phyloP scores from a whole-genome alignment of 2,888 invertebrate genomes.

The Lithophane socia region DNA sequence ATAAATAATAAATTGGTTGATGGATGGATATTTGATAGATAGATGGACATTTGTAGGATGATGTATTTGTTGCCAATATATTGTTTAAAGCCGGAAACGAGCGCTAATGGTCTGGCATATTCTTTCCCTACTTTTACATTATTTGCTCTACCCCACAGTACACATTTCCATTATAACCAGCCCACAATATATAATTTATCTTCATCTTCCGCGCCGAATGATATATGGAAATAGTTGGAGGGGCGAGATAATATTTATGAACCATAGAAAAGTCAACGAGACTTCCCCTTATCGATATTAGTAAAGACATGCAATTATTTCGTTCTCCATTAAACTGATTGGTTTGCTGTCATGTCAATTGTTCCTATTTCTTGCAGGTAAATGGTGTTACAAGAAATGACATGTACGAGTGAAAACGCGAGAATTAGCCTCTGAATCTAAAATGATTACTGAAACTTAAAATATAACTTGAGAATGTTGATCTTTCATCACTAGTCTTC shows the following conservation, averaged over 20 bases:
- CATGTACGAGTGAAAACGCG: too few species aligned
- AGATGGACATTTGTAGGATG: too few species aligned
- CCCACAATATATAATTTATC: constrained; percentile 26
- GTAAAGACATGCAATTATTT: constrained; percentile 28
- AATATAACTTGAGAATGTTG: too few species aligned
- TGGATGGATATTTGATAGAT: too few species aligned
- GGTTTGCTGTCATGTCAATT: constrained; percentile 4
- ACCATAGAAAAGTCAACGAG: constrained; percentile 35
- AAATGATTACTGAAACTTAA: too few species aligned
- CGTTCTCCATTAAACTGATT: constrained; percentile 36
- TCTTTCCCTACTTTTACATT: neutral
- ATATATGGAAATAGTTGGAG: constrained; percentile 46
- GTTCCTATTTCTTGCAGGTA: too few species aligned
- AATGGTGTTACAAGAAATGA: too few species aligned
- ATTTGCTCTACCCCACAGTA: constrained; percentile 4
- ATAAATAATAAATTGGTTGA: too few species aligned
- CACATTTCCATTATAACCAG: neutral
- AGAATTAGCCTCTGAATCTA: too few species aligned
- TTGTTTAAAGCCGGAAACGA: neutral
- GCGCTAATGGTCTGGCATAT: neutral
- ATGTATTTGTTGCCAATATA: neutral
- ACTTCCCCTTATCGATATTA: constrained; percentile 29
- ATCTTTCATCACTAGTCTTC: too few species aligned
- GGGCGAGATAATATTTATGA: constrained; percentile 45
- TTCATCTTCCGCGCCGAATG: constrained; percentile 32